A percentile compares a stretch with the other conserved stretches of the same genome.
These are phyloP conservation scores for Rhinella marina DNA, from an alignment of 2,797 vertebrate species.

Conservation along the genomic window DNA sequence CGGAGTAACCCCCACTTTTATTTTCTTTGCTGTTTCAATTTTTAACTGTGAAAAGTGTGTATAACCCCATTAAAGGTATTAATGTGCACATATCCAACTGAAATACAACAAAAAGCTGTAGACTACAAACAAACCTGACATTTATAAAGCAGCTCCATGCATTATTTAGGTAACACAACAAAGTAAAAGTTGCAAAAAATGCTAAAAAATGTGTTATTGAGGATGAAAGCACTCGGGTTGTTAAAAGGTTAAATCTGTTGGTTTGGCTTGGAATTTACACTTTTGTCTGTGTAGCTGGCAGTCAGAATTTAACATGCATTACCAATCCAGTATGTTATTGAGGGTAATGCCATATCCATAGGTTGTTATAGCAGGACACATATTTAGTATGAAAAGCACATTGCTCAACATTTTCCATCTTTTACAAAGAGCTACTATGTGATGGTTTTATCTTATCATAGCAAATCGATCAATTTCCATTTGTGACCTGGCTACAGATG, in stretches of 20 bases:
- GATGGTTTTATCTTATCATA: neutral
- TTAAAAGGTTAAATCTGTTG: neutral
- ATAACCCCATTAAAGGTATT: too few relatives aligned
- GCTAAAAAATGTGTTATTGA: too few relatives aligned
- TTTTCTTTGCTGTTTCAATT: too few relatives aligned
- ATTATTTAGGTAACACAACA: neutral
- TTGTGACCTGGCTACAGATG: neutral
- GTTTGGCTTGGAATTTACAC: neutral
- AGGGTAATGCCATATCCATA: neutral
- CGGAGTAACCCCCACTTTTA: too few relatives aligned
- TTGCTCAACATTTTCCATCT: neutral
- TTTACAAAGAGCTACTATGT: neutral
- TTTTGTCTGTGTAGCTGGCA: neutral
- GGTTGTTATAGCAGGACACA: neutral
- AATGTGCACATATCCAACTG: too few relatives aligned
- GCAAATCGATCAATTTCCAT: neutral
- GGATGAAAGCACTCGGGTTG: neutral
- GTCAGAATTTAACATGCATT: neutral
- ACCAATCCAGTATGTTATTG: neutral
- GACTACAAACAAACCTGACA: too few relatives aligned
- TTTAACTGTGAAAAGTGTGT: too few relatives aligned
- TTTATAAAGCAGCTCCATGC: too few relatives aligned
- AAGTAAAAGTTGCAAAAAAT: neutral
- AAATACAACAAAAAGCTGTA: too few relatives aligned
- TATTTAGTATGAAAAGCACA: neutral